phyloP scores from a whole-genome alignment of 1,140 invertebrate species.

The Listronotus oregonensis region DNA sequence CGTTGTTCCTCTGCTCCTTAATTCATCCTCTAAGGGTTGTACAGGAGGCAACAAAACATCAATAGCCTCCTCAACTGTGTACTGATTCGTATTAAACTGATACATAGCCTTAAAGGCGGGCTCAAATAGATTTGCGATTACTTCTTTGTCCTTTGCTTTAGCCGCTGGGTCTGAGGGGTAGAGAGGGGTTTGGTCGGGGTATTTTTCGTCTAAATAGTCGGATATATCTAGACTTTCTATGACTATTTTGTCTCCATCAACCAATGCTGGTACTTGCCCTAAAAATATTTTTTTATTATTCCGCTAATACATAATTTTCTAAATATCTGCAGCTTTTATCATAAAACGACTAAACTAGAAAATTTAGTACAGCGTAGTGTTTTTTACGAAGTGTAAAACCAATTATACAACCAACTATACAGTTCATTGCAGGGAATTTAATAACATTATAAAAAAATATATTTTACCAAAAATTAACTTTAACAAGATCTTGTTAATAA shows the following conservation, averaged over 20 bases:
- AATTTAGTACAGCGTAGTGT: too few species aligned
- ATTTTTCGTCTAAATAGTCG: conserved; percentile 85
- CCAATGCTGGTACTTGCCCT: conserved; percentile 80
- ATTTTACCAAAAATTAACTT: too few species aligned
- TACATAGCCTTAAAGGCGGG: conserved; percentile 49
- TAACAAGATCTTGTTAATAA: too few species aligned
- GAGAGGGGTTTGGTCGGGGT: conserved; percentile 66
- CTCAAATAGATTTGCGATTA: conserved; percentile 68
- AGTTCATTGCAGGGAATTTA: too few species aligned
- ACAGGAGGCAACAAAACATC: conserved; percentile 59
- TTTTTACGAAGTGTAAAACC: too few species aligned
- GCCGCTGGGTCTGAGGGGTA: conserved; percentile 72
- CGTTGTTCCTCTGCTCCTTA: conserved; percentile 64
- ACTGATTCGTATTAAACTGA: conserved; percentile 37
- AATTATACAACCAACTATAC: too few species aligned
- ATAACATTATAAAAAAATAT: too few species aligned
- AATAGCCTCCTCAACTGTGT: conserved; percentile 40
- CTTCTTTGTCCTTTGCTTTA: conserved; percentile 76
- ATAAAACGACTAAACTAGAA: too few species aligned
- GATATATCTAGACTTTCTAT: conserved; percentile 82
- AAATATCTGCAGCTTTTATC: too few species aligned
- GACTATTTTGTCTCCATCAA: conserved; percentile 66
- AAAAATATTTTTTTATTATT: not conserved
- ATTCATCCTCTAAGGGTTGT: conserved; percentile 69
- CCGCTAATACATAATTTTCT: too few species aligned